Evolutionary conservation across 2,888 invertebrate genomes (phyloP).

Genomic region (Metalampra italica): DNA sequence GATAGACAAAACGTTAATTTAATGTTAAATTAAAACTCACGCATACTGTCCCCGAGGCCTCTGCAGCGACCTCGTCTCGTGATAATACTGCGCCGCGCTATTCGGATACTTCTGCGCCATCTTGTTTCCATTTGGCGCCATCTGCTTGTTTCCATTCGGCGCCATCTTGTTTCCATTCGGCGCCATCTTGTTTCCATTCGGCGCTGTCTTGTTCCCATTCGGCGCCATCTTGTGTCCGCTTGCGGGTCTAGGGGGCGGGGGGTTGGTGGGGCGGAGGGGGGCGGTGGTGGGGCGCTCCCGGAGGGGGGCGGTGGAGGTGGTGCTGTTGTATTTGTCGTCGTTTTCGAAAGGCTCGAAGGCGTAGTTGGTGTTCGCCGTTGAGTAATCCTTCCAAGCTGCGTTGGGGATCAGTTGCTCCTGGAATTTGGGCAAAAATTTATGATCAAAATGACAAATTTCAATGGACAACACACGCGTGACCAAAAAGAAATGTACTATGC

Average conservation of each 20-base stretch:
- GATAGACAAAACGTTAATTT: too few relatives aligned
- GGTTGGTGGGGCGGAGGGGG: constrained; percentile 37
- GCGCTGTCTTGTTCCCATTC: constrained; percentile 2
- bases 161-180: constrained; percentile 17
- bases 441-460: too few relatives aligned
- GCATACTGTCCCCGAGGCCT: constrained; percentile 67
- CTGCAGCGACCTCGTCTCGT: constrained; percentile 81
- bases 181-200: constrained; percentile 17
- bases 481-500: too few relatives aligned
- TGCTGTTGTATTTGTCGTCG: constrained; percentile 82
- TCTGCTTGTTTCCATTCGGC: constrained; percentile 17
- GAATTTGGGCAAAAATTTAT: constrained; percentile 1
- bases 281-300: constrained; percentile 17
- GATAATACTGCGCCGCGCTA: constrained; percentile 66
- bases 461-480: too few relatives aligned
- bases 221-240: constrained; percentile 21
- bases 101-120: constrained; percentile 36
- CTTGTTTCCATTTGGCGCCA: constrained; percentile 21
- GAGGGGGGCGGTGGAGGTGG: constrained; percentile 40
- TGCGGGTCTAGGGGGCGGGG: constrained; percentile 33
- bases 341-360: constrained; percentile 93
- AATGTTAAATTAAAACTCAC: too few relatives aligned
- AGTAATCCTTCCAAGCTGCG: constrained; percentile 94
- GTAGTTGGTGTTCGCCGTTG: constrained; percentile 90
- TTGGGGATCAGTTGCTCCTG: constrained; percentile 91